A percentile compares a stretch with the other conserved stretches of the same genome.
phyloP scores from a whole-genome alignment of 64 coral and sea anemone genomes.

The Cladopsammia gracilis region DNA sequence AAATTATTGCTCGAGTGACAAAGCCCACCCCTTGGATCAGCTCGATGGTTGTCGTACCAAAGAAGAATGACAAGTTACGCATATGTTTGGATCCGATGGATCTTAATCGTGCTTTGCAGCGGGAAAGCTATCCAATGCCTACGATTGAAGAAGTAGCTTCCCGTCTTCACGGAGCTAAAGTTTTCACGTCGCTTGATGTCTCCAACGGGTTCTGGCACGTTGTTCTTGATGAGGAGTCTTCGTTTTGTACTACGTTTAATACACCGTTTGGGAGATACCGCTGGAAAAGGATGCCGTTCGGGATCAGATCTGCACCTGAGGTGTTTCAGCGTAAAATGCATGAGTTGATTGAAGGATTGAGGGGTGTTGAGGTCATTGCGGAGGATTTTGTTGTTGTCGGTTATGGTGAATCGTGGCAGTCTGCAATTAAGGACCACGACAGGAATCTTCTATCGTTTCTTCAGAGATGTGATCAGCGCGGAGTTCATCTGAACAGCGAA shows the following conservation, averaged over 20 bases:
- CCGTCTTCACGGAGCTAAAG: neutral
- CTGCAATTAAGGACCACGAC: neutral
- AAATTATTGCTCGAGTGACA: constrained; percentile 48
- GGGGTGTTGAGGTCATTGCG: constrained; percentile 19
- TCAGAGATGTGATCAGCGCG: constrained; percentile 16
- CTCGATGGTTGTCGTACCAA: constrained; percentile 32
- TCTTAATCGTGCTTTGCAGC: constrained; percentile 23
- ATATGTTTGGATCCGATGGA: constrained; percentile 14
- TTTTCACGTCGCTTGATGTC: neutral
- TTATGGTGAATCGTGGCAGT: neutral
- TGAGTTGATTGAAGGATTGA: constrained; percentile 15
- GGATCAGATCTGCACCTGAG: neutral
- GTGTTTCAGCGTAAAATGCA: constrained; percentile 14
- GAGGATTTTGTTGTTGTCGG: constrained; percentile 31
- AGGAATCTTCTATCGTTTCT: neutral
- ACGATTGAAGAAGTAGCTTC: constrained; percentile 4
- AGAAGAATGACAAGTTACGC: neutral
- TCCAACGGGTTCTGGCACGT: constrained; percentile 26
- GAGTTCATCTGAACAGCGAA: neutral
- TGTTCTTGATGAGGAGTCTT: constrained; percentile 12
- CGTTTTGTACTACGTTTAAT: constrained; percentile 25
- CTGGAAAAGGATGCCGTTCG: constrained; percentile 22
- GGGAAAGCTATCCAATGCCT: constrained; percentile 5
- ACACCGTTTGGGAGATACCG: constrained; percentile 17
- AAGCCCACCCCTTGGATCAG: constrained; percentile 60